These are phyloP conservation scores for Endomychus coccineus DNA, from an alignment of 2,888 invertebrate species.

Conservation along the genomic window DNA sequence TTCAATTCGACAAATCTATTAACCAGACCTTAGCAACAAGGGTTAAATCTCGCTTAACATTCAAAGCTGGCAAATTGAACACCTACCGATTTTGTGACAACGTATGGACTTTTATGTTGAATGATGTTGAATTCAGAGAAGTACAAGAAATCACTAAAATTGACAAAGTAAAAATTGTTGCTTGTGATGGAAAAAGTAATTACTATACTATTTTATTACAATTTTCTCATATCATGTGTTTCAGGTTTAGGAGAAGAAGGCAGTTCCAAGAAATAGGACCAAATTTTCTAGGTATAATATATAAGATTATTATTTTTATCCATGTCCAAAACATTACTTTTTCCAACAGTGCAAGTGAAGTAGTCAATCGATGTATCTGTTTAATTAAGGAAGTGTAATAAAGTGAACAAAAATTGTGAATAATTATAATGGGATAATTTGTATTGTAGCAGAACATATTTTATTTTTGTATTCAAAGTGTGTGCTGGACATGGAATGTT, in stretches of 20 bases:
- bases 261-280: conserved; percentile 36
- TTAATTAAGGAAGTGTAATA: no score
- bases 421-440: no score
- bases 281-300: no score
- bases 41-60: conserved; percentile 88
- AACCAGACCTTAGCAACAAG: conserved; percentile 84
- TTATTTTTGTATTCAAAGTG: no score
- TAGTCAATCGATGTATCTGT: no score
- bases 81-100: conserved; percentile 98
- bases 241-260: conserved; percentile 38
- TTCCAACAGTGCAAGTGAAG: no score
- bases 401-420: no score
- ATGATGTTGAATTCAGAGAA: conserved; percentile 95
- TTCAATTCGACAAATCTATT: conserved; percentile 96
- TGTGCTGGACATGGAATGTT: no score
- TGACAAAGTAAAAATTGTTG: conserved; percentile 94
- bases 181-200: conserved; percentile 93
- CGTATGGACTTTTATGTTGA: conserved; percentile 99
- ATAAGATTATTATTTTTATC: no score
- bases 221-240: conserved; percentile 17
- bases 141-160: conserved; percentile 88
- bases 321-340: no score
- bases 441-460: no score
- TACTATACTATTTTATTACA: conserved; percentile 22
- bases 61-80: conserved; percentile 82